Percentiles rank a stretch among this genome's conserved stretches.
Evolutionary conservation across 2,113 vertebrate genomes (phyloP).

Genomic region (Limnothrissa miodon): DNA sequence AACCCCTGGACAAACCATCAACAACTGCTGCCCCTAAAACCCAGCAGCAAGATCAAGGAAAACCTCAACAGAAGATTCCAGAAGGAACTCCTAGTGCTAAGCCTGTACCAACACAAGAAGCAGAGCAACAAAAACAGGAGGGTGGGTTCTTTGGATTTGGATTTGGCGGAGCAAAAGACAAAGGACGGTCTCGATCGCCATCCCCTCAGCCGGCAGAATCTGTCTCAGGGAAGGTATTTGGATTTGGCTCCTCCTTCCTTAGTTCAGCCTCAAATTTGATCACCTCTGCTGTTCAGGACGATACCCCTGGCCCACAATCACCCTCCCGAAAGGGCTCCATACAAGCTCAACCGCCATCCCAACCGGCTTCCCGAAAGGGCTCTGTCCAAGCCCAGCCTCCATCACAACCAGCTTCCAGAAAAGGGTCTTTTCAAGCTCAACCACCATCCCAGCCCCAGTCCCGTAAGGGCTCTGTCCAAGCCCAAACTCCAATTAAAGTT

Average conservation of each 20-base stretch:
- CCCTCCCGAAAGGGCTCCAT: conserved; percentile 44
- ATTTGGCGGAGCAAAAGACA: conserved; percentile 56
- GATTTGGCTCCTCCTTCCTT: conserved; percentile 66
- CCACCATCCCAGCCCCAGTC: not conserved
- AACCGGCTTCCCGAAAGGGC: conserved; percentile 51
- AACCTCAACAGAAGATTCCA: conserved; percentile 1
- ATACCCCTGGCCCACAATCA: conserved; percentile 56
- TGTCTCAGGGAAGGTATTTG: conserved; percentile 77
- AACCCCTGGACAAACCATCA: not conserved
- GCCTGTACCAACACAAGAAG: conserved; percentile 47
- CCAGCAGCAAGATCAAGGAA: not conserved
- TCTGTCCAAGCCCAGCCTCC: conserved; percentile 57
- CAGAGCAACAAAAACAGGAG: conserved; percentile 66
- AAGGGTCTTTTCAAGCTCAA: not conserved
- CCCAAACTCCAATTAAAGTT: conserved; percentile 50
- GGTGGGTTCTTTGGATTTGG: conserved; percentile 72
- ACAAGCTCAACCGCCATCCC: not conserved
- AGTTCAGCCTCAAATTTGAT: conserved; percentile 73
- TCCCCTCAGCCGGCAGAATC: conserved; percentile 64
- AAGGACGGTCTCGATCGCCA: conserved; percentile 37
- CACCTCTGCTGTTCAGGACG: conserved; percentile 67
- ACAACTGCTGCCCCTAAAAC: not conserved
- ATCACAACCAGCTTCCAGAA: conserved; percentile 17
- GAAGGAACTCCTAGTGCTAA: conserved; percentile 54
- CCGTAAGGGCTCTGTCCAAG: conserved; percentile 60